Base-by-base conservation (phyloP, 2,113 vertebrate genomes). In the Hepsetus odoe region DNA sequence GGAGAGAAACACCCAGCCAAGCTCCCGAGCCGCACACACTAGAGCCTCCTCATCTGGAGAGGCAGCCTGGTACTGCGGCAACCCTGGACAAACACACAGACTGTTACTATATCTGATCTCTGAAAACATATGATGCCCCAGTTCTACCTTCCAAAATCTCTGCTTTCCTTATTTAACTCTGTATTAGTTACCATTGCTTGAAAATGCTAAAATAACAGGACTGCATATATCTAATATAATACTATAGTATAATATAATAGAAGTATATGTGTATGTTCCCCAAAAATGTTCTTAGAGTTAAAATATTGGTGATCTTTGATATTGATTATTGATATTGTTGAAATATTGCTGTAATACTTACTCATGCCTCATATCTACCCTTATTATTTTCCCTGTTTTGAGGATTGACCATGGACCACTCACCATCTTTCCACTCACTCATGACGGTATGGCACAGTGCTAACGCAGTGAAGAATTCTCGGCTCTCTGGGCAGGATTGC, bases 361-460 rank as follows among this genome's bases (percentile, higher is more conserved):
- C n/a, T n/a, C n/a, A n/a, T 18, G 18, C 16, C 18, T 20, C 14
- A 18, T 20, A 49, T 11, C 4, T 20, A 42, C 22, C 14, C n/a
- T 65, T 11, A 24, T n/a, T 40, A 24, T 7, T 51, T 9, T 53
- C 0, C 7, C 0, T 16, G 44, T 44, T 30, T 7, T 1, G 2
- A 24, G 24, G 4, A 18, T n/a, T 51, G 18, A 51, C 40, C 32
- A 10, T 9, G 55, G 14, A 30, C n/a, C 28, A 71, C 83, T 82
- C 71, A 98, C 97, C 86, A 0, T 92, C 85, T 28, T 90, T 92
- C 87, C 94, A 92, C 46, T 95, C 93, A 7, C 90, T 92, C 95
- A 97, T 96, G 74, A 98, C 95, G 0, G 96, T 98, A 89, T 99
- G 98, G 84, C 98, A 99, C 32, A 99, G 75, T 24, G 95, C 92